Conservation (phyloP, 1,140 invertebrate genomes). For the Bombus haemorrhoidalis region DNA sequence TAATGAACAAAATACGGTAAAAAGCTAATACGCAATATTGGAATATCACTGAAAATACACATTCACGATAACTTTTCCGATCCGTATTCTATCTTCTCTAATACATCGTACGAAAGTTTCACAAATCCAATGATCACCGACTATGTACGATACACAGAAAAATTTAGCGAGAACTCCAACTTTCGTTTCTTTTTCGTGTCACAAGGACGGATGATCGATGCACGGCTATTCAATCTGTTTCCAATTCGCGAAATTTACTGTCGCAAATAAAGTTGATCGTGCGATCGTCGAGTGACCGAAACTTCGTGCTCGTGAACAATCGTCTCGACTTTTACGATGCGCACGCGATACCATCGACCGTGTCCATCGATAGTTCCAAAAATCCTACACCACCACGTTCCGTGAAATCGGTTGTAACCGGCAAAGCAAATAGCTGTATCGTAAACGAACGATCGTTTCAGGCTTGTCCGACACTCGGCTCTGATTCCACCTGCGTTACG, state of each 20-base stretch:
- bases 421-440: background rate
- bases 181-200: background rate
- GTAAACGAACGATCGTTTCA: background rate
- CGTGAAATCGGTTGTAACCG: background rate
- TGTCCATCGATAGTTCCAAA: background rate
- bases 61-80: too few species aligned
- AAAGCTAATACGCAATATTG: too few species aligned
- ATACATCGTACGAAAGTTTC: too few species aligned
- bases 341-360: background rate
- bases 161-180: background rate
- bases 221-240: constrained; percentile 5
- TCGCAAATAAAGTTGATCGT: background rate
- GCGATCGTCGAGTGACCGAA: background rate
- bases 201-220: background rate
- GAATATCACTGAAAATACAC: too few species aligned
- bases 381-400: background rate
- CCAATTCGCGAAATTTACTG: constrained; percentile 3
- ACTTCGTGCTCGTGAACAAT: background rate
- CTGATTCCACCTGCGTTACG: background rate
- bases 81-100: too few species aligned
- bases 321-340: constrained; percentile 3
- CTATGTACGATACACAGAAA: background rate
- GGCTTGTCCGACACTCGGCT: too few species aligned
- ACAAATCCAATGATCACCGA: too few species aligned
- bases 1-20: too few species aligned